A percentile compares a stretch with the other conserved stretches of the same genome.
phyloP scores from a whole-genome alignment of 2,888 invertebrate species.

The Macaria notata region DNA sequence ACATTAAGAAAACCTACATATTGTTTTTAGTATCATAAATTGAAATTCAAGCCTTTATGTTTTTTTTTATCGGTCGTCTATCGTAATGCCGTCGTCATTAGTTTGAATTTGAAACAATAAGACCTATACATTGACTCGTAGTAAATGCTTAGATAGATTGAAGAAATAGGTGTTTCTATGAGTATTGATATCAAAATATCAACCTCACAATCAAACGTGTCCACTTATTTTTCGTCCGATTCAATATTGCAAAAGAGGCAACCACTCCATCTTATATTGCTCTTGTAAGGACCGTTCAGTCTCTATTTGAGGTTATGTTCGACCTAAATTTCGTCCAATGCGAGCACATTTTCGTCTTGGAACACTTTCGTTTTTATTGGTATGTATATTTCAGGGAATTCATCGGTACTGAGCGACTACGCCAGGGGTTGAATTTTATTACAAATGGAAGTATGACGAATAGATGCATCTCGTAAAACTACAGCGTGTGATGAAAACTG shows the following conservation, averaged over 20 bases:
- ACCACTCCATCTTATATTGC: conserved; percentile 62
- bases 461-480: conserved; percentile 48
- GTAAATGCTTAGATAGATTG: no score
- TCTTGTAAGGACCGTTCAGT: conserved; percentile 62
- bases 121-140: no score
- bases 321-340: conserved; percentile 71
- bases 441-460: conserved; percentile 54
- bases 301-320: conserved; percentile 65
- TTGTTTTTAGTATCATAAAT: no score
- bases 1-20: no score
- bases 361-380: conserved; percentile 68
- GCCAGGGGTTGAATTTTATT: conserved; percentile 49
- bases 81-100: no score
- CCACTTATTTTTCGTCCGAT: conserved; percentile 35
- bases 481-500: conserved; percentile 30
- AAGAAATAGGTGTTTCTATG: no score
- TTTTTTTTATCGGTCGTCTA: no score
- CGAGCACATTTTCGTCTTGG: conserved; percentile 66
- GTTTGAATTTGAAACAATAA: no score
- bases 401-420: conserved; percentile 42
- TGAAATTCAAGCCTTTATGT: no score
- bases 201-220: conserved; percentile 23
- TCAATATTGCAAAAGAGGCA: conserved; percentile 58
- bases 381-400: conserved; percentile 65
- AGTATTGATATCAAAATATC: conserved; percentile 17